Evolutionary conservation across 2,888 invertebrate genomes (phyloP).

Genomic region (Troglohyphantes excavatus): DNA sequence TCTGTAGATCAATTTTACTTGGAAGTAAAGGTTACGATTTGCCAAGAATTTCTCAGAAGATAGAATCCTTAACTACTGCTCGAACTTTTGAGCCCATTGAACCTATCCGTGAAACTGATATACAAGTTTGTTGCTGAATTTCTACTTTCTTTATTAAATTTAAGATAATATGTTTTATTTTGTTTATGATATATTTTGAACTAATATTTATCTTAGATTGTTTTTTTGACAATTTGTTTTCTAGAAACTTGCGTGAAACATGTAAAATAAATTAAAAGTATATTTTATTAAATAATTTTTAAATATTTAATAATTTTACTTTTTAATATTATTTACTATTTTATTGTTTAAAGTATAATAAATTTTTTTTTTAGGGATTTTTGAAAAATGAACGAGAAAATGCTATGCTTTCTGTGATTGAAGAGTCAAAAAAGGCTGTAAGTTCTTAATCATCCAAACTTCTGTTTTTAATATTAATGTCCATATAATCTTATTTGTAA

Average conservation of each 20-base stretch:
- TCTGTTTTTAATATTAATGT: too few species aligned
- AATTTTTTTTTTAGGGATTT: slow-evolving; percentile 85
- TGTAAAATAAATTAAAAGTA: too few species aligned
- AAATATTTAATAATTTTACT: background rate
- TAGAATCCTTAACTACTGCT: slow-evolving; percentile 89
- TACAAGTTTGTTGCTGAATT: slow-evolving; percentile 84
- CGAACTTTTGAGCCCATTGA: slow-evolving; percentile 87
- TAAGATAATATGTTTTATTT: too few species aligned
- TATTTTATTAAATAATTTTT: background rate
- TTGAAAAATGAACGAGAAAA: slow-evolving; percentile 96
- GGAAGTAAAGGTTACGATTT: slow-evolving; percentile 96
- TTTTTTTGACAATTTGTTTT: too few species aligned
- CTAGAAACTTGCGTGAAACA: too few species aligned
- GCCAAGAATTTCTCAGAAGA: slow-evolving; percentile 94
- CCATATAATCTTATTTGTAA: too few species aligned
- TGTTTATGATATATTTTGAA: too few species aligned
- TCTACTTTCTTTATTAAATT: background rate
- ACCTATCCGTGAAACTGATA: slow-evolving; percentile 94
- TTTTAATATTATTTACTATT: background rate
- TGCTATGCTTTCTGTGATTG: slow-evolving; percentile 94
- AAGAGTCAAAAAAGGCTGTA: slow-evolving; percentile 92
- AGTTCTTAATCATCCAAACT: too few species aligned
- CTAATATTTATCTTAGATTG: too few species aligned
- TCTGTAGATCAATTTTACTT: slow-evolving; percentile 90
- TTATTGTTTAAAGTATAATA: background rate